These are phyloP conservation scores for Phallusia fumigata DNA, from an alignment of 23 tunicate genomes.

Conservation along the genomic window DNA sequence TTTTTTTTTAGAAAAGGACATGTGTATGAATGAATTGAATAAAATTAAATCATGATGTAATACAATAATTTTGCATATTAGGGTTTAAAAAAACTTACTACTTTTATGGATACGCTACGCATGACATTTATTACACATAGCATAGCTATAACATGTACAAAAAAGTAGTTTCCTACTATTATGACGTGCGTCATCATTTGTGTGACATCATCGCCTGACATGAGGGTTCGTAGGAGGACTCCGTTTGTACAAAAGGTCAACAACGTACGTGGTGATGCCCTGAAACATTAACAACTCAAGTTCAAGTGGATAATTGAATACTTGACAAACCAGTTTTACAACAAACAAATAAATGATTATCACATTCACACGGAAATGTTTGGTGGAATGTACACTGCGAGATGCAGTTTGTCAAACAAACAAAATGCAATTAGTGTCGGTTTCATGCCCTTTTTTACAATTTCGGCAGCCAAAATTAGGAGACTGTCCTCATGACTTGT, in stretches of 20 bases:
- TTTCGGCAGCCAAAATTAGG: neutral
- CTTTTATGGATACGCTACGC: too few relatives aligned
- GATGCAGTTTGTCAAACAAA: neutral
- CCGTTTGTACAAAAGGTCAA: constrained; percentile 94
- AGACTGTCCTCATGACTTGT: neutral
- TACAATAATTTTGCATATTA: too few relatives aligned
- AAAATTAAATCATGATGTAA: too few relatives aligned
- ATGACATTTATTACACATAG: too few relatives aligned
- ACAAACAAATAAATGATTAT: neutral
- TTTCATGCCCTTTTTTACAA: too few relatives aligned
- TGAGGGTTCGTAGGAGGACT: constrained; percentile 80
- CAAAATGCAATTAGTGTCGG: neutral
- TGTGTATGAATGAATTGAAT: too few relatives aligned
- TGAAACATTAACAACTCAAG: constrained; percentile 23
- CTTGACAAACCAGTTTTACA: neutral
- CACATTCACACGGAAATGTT: neutral
- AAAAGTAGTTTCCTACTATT: constrained; percentile 37
- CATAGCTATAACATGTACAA: neutral
- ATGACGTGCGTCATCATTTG: constrained; percentile 82
- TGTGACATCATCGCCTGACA: constrained; percentile 70
- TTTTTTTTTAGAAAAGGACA: too few relatives aligned
- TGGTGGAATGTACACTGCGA: neutral
- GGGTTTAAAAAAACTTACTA: too few relatives aligned
- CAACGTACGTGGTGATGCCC: constrained; percentile 91
- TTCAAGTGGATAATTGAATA: neutral